A percentile compares a stretch with the other conserved stretches of the same genome.
Evolutionary conservation across 2,888 invertebrate genomes (phyloP).

Genomic region (Phoronis australis): DNA sequence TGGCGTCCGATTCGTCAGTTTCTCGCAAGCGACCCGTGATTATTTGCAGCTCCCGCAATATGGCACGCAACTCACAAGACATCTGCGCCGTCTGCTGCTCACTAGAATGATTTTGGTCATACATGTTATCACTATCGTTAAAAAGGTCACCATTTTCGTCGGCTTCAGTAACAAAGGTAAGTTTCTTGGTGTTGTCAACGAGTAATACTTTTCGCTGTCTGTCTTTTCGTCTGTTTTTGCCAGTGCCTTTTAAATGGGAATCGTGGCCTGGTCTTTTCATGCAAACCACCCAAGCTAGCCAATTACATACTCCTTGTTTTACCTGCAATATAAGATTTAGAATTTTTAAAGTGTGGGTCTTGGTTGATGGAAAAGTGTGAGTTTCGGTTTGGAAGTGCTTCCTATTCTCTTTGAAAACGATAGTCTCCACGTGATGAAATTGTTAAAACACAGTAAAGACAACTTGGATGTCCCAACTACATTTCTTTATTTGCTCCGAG

Average conservation of each 20-base stretch:
- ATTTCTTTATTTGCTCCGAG: too few species aligned
- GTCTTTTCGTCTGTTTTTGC: background rate
- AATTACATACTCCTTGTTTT: slow-evolving; percentile 88
- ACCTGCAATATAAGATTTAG: slow-evolving; percentile 75
- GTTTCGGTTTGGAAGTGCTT: too few species aligned
- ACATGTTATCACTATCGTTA: too few species aligned
- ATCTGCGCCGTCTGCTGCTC: too few species aligned
- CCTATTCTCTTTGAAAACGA: too few species aligned
- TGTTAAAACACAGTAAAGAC: too few species aligned
- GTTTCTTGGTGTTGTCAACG: background rate
- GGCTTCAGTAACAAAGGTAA: background rate
- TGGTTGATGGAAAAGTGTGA: too few species aligned
- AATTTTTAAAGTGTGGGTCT: too few species aligned
- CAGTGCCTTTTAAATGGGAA: background rate
- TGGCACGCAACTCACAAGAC: background rate
- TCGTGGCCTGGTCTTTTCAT: slow-evolving; percentile 96
- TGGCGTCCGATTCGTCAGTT: background rate
- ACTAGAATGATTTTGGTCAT: too few species aligned
- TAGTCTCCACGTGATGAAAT: too few species aligned
- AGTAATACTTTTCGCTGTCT: background rate
- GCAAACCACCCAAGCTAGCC: slow-evolving; percentile 93
- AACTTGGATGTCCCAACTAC: too few species aligned
- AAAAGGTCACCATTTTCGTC: too few species aligned
- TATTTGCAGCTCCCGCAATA: background rate
- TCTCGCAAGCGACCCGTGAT: background rate